Evolutionary conservation across 2,113 vertebrate genomes (phyloP), one percentile per base, ranked within the genome.

Genomic region (Pelmatolapia mariae): DNA sequence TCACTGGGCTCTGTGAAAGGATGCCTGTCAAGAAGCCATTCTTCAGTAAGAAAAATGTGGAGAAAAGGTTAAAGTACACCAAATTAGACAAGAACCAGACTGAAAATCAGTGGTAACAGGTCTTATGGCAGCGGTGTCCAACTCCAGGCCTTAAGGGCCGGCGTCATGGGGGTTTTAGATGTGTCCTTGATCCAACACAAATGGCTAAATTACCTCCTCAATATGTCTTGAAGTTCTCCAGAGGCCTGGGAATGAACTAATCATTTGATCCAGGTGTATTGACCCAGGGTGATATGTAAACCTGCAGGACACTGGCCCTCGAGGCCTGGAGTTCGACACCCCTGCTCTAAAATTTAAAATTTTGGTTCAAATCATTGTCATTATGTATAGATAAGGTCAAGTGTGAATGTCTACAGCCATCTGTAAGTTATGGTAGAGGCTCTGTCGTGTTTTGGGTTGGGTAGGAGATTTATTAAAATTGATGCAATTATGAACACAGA

Each of bases 321-420:
- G 59, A 63, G 18, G 59, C 59, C 31, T 63, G 0, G 18, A 63
- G 18, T 63, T 63, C 0, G 0, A 36, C 59, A 36, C 59, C 59
- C 10, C 18, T 63, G 59, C 19, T 1, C 4, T n/a, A 38, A 66
- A 38, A 38, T 66, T 0, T 13, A 0, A 22, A 13, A 38, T 22
- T n/a, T 0, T 66, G 61, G 2, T 66, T 38, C 61, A 38, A n/a
- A 59, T 59, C 0, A 66, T 38, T 66, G 61, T 38, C 33, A 38
- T 0, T 66, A 66, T 38, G 61, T 22, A 22, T 0, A 22, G 19
- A 66, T 66, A 8, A 66, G 61, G 0, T 66, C 61, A 66, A 38
- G 33, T 38, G 2, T 66, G 19, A 22, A 38, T 38, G 33, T 22
- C 10, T 38, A 22, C 10, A 22, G 61, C 61, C 33, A 38, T 66